Conservation (phyloP, 2,113 vertebrate species). For the Oplegnathus fasciatus region DNA sequence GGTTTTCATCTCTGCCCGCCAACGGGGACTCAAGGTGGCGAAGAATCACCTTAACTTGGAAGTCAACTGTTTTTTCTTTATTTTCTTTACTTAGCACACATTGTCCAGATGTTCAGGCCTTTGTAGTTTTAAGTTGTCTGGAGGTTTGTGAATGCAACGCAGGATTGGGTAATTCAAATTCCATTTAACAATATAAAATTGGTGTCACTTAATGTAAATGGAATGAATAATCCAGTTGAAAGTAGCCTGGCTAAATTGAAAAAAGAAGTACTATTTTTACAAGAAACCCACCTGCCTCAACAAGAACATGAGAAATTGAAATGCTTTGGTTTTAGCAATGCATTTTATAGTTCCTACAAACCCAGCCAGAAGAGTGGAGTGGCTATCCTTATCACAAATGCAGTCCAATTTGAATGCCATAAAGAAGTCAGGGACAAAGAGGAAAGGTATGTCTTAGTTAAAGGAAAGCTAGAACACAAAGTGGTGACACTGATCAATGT, state of each 20-base stretch:
- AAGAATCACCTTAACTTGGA: not conserved
- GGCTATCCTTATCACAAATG: not conserved
- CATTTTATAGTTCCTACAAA: not conserved
- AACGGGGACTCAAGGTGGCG: not conserved
- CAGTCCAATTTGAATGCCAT: not conserved
- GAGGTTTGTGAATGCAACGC: not conserved
- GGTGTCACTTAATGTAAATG: no score
- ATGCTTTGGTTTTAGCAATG: not conserved
- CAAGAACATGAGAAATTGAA: no score
- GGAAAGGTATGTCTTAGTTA: not conserved
- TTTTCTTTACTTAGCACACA: not conserved
- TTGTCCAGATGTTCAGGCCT: not conserved
- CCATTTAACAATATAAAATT: not conserved
- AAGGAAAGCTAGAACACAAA: not conserved
- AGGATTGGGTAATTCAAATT: not conserved
- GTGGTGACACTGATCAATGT: not conserved
- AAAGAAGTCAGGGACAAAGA: not conserved
- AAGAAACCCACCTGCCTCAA: not conserved
- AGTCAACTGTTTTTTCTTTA: not conserved
- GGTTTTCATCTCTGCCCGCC: not conserved
- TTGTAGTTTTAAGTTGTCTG: not conserved
- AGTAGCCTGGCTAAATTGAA: not conserved
- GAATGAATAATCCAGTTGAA: not conserved
- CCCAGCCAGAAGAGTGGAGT: not conserved
- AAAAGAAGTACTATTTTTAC: not conserved